A percentile compares a stretch with the other conserved stretches of the same genome.
Evolutionary conservation across 2,888 invertebrate species (phyloP).

Genomic region (Dicycla oo): DNA sequence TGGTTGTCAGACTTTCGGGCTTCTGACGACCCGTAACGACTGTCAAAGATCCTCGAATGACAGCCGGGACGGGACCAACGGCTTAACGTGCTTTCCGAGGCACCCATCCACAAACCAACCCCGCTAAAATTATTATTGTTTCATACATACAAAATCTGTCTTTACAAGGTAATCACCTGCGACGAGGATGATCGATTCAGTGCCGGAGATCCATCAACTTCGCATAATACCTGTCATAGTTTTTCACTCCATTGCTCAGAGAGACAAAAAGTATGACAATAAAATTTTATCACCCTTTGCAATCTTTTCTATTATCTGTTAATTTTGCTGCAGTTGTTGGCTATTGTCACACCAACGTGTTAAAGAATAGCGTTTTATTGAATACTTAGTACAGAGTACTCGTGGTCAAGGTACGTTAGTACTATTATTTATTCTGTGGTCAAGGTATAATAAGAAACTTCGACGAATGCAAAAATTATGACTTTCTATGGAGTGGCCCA

Average conservation of each 20-base stretch:
- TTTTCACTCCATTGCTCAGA: constrained; percentile 49
- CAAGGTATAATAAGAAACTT: neutral
- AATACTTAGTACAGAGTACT: constrained; percentile 2
- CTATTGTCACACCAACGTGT: constrained; percentile 19
- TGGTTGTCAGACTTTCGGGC: too few relatives aligned
- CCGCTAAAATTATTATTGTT: neutral
- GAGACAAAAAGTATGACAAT: constrained; percentile 33
- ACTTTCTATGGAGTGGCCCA: neutral
- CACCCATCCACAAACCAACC: too few relatives aligned
- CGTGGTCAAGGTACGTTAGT: too few relatives aligned
- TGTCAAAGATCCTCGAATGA: too few relatives aligned
- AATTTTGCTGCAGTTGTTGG: constrained; percentile 33
- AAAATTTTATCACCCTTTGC: constrained; percentile 21
- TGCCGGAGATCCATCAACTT: constrained; percentile 67
- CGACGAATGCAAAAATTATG: neutral
- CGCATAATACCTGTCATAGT: constrained; percentile 64
- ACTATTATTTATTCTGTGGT: too few relatives aligned
- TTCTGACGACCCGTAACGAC: too few relatives aligned
- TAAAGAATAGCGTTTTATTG: constrained; percentile 30
- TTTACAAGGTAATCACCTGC: constrained; percentile 42
- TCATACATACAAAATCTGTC: neutral
- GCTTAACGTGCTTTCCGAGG: too few relatives aligned
- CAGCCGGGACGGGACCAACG: too few relatives aligned
- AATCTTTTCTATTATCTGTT: constrained; percentile 29
- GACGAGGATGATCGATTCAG: constrained; percentile 67